phyloP scores from a whole-genome alignment of 2,888 invertebrate genomes.

The Scrobipalpa costella region DNA sequence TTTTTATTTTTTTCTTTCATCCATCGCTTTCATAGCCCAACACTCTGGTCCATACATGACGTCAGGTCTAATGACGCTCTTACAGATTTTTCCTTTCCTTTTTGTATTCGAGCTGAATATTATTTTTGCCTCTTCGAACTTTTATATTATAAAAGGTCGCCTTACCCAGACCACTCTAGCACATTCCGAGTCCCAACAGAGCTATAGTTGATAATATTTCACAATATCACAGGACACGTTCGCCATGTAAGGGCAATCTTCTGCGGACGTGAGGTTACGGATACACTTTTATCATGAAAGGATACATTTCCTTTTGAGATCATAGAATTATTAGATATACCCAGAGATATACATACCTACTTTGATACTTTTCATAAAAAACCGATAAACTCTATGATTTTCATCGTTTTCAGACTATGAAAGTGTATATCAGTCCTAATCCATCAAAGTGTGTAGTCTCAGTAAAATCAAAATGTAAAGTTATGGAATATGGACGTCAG shows the following conservation, averaged over 20 bases:
- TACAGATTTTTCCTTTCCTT: neutral
- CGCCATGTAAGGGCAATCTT: conserved; percentile 6
- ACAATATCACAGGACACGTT: neutral
- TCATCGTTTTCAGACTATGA: too few species aligned
- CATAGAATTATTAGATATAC: neutral
- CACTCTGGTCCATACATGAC: too few species aligned
- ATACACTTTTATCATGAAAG: conserved; percentile 13
- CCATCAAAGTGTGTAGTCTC: too few species aligned
- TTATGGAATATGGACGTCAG: too few species aligned
- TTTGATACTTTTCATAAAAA: neutral
- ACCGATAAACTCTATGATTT: too few species aligned
- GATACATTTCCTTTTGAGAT: neutral
- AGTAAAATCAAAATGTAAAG: too few species aligned
- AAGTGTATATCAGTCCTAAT: too few species aligned
- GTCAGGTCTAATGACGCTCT: too few species aligned
- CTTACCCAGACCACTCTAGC: neutral
- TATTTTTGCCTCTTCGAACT: neutral
- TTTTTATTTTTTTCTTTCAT: too few species aligned
- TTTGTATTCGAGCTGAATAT: neutral
- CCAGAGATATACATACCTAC: too few species aligned
- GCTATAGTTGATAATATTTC: conserved; percentile 14
- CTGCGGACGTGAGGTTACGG: conserved; percentile 3
- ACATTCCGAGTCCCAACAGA: conserved; percentile 6
- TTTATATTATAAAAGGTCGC: neutral
- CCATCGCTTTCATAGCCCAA: too few species aligned